Conservation (phyloP, 1,140 invertebrate species). For the Helicoverpa armigera region DNA sequence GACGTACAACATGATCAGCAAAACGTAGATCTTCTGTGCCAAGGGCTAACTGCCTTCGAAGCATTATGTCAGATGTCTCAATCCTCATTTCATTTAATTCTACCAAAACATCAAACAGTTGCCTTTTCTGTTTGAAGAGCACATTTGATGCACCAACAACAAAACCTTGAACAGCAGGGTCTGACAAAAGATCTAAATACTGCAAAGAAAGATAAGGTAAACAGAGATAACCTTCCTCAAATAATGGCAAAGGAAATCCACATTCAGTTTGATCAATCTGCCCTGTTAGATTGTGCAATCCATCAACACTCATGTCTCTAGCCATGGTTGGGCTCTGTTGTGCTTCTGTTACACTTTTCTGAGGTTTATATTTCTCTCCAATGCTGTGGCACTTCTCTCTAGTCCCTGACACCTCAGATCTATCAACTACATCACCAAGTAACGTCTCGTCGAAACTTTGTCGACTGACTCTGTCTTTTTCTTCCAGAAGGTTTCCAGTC, state of each 20-base stretch:
- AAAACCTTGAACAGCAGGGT: slow-evolving; percentile 96
- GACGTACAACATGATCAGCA: slow-evolving; percentile 96
- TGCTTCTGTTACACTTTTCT: slow-evolving; percentile 77
- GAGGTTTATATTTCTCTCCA: slow-evolving; percentile 83
- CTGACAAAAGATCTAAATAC: slow-evolving; percentile 96
- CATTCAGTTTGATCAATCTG: slow-evolving; percentile 91
- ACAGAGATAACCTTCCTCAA: slow-evolving; percentile 97
- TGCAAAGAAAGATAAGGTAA: slow-evolving; percentile 98
- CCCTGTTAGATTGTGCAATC: slow-evolving; percentile 83
- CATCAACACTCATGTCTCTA: slow-evolving; percentile 86
- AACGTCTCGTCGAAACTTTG: slow-evolving; percentile 82
- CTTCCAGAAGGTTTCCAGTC: slow-evolving; percentile 78
- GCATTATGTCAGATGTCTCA: slow-evolving; percentile 94
- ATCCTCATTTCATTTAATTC: slow-evolving; percentile 96
- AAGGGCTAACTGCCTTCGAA: slow-evolving; percentile 94
- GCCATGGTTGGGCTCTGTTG: slow-evolving; percentile 85
- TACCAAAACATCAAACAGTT: slow-evolving; percentile 96
- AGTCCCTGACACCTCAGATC: slow-evolving; percentile 69
- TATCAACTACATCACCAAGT: slow-evolving; percentile 73
- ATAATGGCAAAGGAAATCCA: slow-evolving; percentile 95
- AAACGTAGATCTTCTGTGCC: slow-evolving; percentile 98
- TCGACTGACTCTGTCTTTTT: slow-evolving; percentile 80
- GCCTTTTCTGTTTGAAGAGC: slow-evolving; percentile 97
- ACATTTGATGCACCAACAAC: slow-evolving; percentile 99
- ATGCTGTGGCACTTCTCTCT: slow-evolving; percentile 85